Base-by-base conservation (phyloP, 2,113 vertebrate species). In the Chlamydotis undulata region DNA sequence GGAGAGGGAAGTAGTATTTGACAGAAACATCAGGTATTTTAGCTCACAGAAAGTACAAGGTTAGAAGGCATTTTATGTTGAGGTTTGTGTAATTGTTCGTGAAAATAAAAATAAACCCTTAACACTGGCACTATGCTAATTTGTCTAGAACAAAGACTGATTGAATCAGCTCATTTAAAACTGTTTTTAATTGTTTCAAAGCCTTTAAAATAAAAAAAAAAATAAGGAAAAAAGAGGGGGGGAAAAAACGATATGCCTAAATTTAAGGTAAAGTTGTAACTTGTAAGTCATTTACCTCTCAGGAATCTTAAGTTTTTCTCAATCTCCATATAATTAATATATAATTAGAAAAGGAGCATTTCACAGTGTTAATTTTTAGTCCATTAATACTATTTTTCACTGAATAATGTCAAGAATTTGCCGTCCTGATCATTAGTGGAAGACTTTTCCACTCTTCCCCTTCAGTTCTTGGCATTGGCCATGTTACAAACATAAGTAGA, bases 171-270 rank as follows among this genome's bases (percentile, higher is more conserved):
- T 56, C 0, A 70, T n/a, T 73, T 83, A 29, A 49, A 83, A n/a
- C 2, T 31, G 19, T 2, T 29, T 88, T 65, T 33, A 41, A 50
- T 31, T 75, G 24, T 41, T 69, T 78, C 25, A 74, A 57, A 65
- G 1, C 5, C 35, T 11, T 26, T 26, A 53, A 41, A 56, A 37
- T 14, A 5, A 15, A 43, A 7, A 41, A 41, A 7, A 3, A 4
- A 41, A 41, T 14, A 41, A 43, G 10, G 10, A 43, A 43, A 16
- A 16, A 22, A 14, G 12, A 19, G 24, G 3, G 15, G 15, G 3
- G 15, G 21, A 64, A n/a, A 5, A 2, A 1, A 2, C 0, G 7
- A 33, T 1, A 18, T 4, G 7, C 4, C 23, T 53, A 23, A 50
- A 68, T 31, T 39, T 52, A 57, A 53, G 29, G 4, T 21, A 55